Base-by-base conservation (phyloP, 2,888 invertebrate genomes). In the Pecten maximus region DNA sequence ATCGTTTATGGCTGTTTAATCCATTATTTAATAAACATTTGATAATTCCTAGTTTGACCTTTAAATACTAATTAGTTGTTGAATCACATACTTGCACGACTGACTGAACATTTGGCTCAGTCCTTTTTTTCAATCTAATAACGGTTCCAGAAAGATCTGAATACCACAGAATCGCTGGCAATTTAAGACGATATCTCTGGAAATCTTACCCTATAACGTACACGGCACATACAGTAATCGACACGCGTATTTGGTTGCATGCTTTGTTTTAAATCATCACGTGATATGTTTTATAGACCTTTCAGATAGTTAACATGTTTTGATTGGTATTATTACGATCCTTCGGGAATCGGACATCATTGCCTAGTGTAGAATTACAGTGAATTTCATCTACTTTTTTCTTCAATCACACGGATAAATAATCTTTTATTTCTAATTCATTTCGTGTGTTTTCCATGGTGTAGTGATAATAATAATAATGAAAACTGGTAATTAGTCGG, bases 51-150 rank as follows among this genome's bases (percentile, higher is more conserved):
- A 8, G 12, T 74, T 74, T 74, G 28, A 74, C 74, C 74, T 74
- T 74, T 74, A 74, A 74, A 74, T 35, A 74, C 74, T 74, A 74
- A 74, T 74, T 74, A 74, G 74, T 74, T 74, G 74, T 74, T 8
- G 74, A 74, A 74, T 74, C 74, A 74, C 74, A 74, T 74, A 74
- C 74, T 28, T 28, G 28, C 23, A 28, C 35, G 74, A 35, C 74
- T 28, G 74, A 74, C 35, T 74, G 6, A 74, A 16, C 74, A 74
- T 74, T 74, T 74, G 74, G 35, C 28, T 2, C 35, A 10, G 74
- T 74, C 74, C 19, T 23, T 0, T 10, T 28, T 74, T 74, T 74
- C n/a, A 74, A 28, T 74, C 28, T 35, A 10, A 74, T 28, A 74
- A 74, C 28, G 4, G 74, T 74, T 74, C 74, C 74, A 74, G 35